Evolutionary conservation across 2,888 invertebrate genomes (phyloP).

Genomic region (Synergus gifuensis): DNA sequence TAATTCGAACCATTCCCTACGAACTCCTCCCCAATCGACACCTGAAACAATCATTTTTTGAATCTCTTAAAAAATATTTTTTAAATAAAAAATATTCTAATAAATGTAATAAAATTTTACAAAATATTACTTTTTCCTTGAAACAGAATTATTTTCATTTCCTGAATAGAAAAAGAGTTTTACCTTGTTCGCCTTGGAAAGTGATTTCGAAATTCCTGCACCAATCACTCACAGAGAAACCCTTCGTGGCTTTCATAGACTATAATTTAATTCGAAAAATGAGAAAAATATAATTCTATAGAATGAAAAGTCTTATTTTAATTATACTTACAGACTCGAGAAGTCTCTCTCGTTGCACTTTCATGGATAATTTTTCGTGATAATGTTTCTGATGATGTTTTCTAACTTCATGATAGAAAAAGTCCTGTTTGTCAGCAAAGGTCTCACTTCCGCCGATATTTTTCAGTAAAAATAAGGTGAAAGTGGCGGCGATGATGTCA

Average conservation of each 20-base stretch:
- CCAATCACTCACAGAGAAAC: conserved; percentile 94
- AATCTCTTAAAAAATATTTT: too few relatives aligned
- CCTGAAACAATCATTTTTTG: conserved; percentile 79
- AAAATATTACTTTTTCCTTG: too few relatives aligned
- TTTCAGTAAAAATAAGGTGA: conserved; percentile 93
- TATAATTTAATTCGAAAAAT: conserved; percentile 58
- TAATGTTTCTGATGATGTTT: conserved; percentile 92
- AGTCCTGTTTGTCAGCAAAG: conserved; percentile 88
- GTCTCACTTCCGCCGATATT: conserved; percentile 97
- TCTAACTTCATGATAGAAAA: conserved; percentile 86
- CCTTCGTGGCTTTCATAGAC: conserved; percentile 91
- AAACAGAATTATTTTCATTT: background rate
- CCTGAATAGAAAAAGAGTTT: conserved; percentile 33
- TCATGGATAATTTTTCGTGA: conserved; percentile 91
- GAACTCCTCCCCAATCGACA: conserved; percentile 95
- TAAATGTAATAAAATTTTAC: too few relatives aligned
- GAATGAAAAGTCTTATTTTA: background rate
- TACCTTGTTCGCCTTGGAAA: conserved; percentile 96
- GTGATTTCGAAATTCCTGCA: conserved; percentile 95
- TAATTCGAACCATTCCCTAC: conserved; percentile 96
- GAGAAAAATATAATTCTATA: background rate
- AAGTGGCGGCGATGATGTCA: conserved; percentile 95
- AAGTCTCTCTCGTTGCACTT: conserved; percentile 89
- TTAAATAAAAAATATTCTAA: too few relatives aligned
- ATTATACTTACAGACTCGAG: conserved; percentile 83